Evolutionary conservation across 2,113 vertebrate species (phyloP), one percentile per base, ranked within the genome.

Genomic region (Hyperoodon ampullatus): DNA sequence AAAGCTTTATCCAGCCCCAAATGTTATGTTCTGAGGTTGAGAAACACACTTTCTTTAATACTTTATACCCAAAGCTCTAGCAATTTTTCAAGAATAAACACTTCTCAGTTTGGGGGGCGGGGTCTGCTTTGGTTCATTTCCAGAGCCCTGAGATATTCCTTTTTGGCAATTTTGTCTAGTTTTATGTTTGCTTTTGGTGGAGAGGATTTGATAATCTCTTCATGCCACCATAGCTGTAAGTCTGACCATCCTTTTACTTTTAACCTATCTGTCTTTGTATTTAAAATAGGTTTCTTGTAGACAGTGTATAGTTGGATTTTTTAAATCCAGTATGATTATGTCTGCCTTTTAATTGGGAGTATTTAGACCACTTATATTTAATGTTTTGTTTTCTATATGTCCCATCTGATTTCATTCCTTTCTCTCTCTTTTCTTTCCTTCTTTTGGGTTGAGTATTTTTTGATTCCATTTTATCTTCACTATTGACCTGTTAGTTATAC

Each of bases 371-470:
- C 26, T 86, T 92, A 95, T 8, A 86, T 53, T 68, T 78, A 95
- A 71, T 86, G 24, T 83, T 88, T 61, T 95, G n/a, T 86, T 81
- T 65, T 72, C 33, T 91, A 2, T 95, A 84, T 71, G 84, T 55
- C 33, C 33, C 15, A 70, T 86, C 47, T 55, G 63, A 70, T 70
- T 70, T 28, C n/a, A 86, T 70, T 28, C 53, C 16, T 86, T 55
- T 70, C 18, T 30, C 55, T 55, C 44, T 74, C 58, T 65, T 61
- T 74, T 61, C 26, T 26, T 58, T 8, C 21, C 24, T 83, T 88
- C 39, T 75, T 83, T 58, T 50, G 70, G 16, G 53, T 39, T 77
- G 47, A 84, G 39, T 47, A n/a, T 50, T 84, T 66, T 44, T 28
- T 82, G 66, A 82, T 60, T 60, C 50, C 2, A 35, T 90, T 92